Evolutionary conservation across 2,113 vertebrate species (phyloP), one percentile per base, ranked within the genome.

Genomic region (Caracal caracal): DNA sequence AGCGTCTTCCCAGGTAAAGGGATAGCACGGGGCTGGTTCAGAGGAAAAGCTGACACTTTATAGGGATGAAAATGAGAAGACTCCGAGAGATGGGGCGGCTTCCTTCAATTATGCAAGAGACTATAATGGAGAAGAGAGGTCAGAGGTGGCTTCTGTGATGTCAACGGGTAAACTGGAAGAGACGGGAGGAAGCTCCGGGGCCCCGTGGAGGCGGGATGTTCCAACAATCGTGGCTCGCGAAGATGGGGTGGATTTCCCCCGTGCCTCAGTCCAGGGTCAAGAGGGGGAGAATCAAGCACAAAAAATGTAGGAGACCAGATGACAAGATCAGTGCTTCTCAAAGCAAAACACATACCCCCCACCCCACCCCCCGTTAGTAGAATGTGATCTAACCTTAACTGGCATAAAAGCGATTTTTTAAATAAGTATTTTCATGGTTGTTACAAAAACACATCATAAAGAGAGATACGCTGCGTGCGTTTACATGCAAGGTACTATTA

Each of bases 361-460:
- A 9, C 43, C 43, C 43, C 43, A 1, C 7, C 43, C 43, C 43
- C 43, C 3, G 1, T n/a, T 80, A 73, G 43, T 6, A 37, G 30
- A 83, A 47, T 11, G 16, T 6, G 15, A 88, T 33, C 35, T 63
- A 66, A 66, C 75, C 86, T 61, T 75, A 93, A 47, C 37, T 79
- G 61, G 22, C 33, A 80, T 20, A 53, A 84, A 94, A 80, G n/a
- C 22, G 56, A 83, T 3, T 43, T 47, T 90, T 35, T 70, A 30
- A 76, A 92, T 51, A 94, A 91, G 6, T 49, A 76, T 61, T 65
- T 93, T 87, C n/a, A 95, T 40, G 22, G 87, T 88, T 84, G 76
- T 59, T 91, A 71, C 37, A 53, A 47, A 96, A 75, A 43, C 19
- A 87, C 8, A 5, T 26, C 70, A 68, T n/a, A 90, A 79, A 33